These are phyloP conservation scores for Maniola hyperantus DNA, from an alignment of 2,888 invertebrate species.

Conservation along the genomic window DNA sequence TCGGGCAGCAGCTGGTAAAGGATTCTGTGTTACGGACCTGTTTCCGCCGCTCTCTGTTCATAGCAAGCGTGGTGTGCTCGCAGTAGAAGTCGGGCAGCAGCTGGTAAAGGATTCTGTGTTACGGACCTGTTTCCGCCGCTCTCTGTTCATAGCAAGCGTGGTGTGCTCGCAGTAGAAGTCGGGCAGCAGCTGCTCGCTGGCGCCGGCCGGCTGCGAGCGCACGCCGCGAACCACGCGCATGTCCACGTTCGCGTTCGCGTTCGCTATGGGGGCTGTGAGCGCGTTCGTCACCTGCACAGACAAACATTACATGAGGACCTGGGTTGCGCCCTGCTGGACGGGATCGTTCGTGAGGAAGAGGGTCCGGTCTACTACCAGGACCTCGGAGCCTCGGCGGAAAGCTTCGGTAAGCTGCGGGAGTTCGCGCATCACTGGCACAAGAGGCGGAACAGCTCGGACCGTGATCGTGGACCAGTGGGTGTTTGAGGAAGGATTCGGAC, in stretches of 20 bases:
- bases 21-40: conserved; percentile 76
- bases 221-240: conserved; percentile 85
- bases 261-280: conserved; percentile 86
- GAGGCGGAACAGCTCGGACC: no score
- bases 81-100: conserved; percentile 98
- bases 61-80: conserved; percentile 95
- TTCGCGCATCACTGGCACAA: no score
- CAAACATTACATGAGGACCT: no score
- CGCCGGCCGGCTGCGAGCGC: conserved; percentile 84
- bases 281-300: conserved; percentile 85
- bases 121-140: conserved; percentile 90
- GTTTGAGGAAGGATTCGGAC: no score
- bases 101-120: no score
- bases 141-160: conserved; percentile 95
- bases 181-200: conserved; percentile 92
- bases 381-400: no score
- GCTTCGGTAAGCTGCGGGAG: no score
- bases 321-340: no score
- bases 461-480: no score
- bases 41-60: conserved; percentile 95
- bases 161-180: conserved; percentile 98
- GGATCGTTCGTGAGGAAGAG: no score
- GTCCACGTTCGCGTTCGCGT: conserved; percentile 87
- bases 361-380: no score
- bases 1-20: no score